Evolutionary conservation across 2,113 vertebrate genomes (phyloP).

Genomic region (Tiliqua scincoides): DNA sequence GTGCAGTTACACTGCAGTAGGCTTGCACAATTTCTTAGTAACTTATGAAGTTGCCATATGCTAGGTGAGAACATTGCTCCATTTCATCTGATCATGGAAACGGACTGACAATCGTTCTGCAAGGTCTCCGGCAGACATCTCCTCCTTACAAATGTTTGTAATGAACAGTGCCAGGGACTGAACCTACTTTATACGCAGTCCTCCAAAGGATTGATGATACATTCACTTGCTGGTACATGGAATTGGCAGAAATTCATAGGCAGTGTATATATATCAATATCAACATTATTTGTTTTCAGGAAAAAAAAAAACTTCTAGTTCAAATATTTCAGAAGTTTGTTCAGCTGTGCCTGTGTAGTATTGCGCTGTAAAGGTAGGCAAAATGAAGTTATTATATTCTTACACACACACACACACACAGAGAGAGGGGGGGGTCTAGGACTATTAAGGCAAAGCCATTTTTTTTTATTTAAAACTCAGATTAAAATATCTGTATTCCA

Average conservation of each 20-base stretch:
- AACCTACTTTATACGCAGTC: too few relatives aligned
- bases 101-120: background rate
- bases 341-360: background rate
- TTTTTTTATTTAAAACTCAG: conserved; percentile 15
- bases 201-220: too few relatives aligned
- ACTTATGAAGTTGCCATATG: background rate
- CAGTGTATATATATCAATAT: too few relatives aligned
- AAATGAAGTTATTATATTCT: background rate
- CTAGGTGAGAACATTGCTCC: background rate
- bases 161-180: too few relatives aligned
- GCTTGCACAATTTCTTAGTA: background rate
- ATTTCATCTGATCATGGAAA: background rate
- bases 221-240: too few relatives aligned
- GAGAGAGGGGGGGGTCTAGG: too few relatives aligned
- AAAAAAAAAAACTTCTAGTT: too few relatives aligned
- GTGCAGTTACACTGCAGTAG: too few relatives aligned
- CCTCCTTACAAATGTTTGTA: background rate
- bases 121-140: background rate
- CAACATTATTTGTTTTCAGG: too few relatives aligned
- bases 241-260: too few relatives aligned
- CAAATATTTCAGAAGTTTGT: conserved; percentile 10
- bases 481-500: background rate
- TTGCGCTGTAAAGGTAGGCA: background rate
- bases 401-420: too few relatives aligned
- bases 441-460: background rate